Base-by-base conservation (phyloP, 2,888 invertebrate species). In the Esperia sulphurella region DNA sequence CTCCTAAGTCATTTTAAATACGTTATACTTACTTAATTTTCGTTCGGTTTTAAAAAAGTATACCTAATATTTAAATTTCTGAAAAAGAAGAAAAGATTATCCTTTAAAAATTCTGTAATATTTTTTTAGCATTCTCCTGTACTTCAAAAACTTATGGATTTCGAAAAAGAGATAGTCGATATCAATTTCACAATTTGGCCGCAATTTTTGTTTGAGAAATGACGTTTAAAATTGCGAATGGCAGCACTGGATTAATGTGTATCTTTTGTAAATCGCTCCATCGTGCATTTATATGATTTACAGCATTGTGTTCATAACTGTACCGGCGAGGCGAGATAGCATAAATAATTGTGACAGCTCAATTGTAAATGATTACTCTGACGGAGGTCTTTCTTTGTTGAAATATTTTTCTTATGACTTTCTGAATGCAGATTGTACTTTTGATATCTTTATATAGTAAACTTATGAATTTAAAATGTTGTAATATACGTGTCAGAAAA, bases 1-100 rank as follows among this genome's bases (percentile, higher is more conserved):
- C 62, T 71, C 69, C 84, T 86, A 86, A 79, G 65, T 78, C 68
- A 66, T 75, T 77, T 75, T 75, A 79, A 81, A 81, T 80, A 82
- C 62, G 70, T 75, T 71, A 72, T 75, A 69, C 79, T 77, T 71
- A 73, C 49, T 68, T 21, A 10, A 72, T 61, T 68, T 59, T 57
- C 53, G 68, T 64, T 61, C 52, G 59, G 61, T 66, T 72, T 64
- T 61, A 71, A 71, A 71, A 71, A 44, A 50, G 43, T 40, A 39
- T 41, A n/a, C n/a, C n/a, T n/a, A n/a, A n/a, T n/a, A n/a, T n/a
- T n/a, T n/a, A n/a, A n/a, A n/a, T n/a, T n/a, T n/a, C n/a, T n/a
- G n/a, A n/a, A n/a, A n/a, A n/a, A n/a, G n/a, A n/a, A n/a, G n/a
- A n/a, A n/a, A n/a, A n/a, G n/a, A n/a, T n/a, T n/a, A n/a, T n/a